Evolutionary conservation across 2,113 vertebrate species (phyloP).

Genomic region (Barbus barbus): DNA sequence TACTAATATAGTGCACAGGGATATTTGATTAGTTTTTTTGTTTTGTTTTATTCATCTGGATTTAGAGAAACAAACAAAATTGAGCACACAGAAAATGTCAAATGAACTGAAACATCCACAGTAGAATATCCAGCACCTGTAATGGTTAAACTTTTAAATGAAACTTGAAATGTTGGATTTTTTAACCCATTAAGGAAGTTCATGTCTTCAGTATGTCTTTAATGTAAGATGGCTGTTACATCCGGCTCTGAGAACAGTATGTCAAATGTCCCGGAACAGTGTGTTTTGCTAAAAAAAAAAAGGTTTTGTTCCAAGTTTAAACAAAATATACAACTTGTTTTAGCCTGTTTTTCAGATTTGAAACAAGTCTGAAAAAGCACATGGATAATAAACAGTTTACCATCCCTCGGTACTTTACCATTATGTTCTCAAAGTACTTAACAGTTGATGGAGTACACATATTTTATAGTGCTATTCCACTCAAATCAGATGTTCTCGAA

Average conservation of each 20-base stretch:
- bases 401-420: background rate
- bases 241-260: constrained; percentile 39
- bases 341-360: background rate
- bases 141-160: constrained; percentile 27
- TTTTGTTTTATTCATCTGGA: constrained; percentile 54
- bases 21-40: constrained; percentile 7
- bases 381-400: background rate
- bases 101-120: constrained; percentile 39
- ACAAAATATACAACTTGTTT: background rate
- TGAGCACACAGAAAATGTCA: constrained; percentile 43
- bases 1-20: background rate
- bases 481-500: constrained; percentile 22
- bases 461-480: constrained; percentile 40
- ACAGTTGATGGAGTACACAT: background rate
- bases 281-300: background rate
- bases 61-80: constrained; percentile 45
- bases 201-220: constrained; percentile 35
- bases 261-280: constrained; percentile 17
- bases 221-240: constrained; percentile 31
- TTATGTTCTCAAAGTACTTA: background rate
- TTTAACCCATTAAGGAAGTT: constrained; percentile 28
- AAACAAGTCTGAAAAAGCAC: background rate
- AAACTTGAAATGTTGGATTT: no score
- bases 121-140: constrained; percentile 35
- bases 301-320: background rate